phyloP scores from a whole-genome alignment of 2,797 vertebrate species.

The Cephalopachus bancanus region DNA sequence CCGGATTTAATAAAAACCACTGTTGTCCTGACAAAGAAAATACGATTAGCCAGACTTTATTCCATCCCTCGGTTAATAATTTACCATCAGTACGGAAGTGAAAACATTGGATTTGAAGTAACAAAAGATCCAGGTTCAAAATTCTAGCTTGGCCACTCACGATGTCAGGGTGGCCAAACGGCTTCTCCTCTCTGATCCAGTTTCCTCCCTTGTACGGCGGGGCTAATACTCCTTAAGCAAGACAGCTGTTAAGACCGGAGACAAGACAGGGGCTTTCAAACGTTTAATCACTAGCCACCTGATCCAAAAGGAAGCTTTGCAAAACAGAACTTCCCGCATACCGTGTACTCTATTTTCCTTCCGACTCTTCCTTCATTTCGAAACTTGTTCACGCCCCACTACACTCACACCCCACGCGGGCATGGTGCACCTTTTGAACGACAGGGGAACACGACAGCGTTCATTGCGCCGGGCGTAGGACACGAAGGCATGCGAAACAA shows the following conservation, averaged over 20 bases:
- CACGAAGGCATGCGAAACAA: constrained; percentile 9
- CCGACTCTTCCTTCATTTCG: constrained; percentile 20
- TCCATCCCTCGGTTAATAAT: not conserved
- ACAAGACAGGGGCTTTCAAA: not conserved
- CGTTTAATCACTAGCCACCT: not conserved
- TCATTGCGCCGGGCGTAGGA: not conserved
- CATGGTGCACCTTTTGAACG: constrained; percentile 49
- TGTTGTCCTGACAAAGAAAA: constrained; percentile 37
- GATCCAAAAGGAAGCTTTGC: not conserved
- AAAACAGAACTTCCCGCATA: not conserved
- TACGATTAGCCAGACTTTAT: constrained; percentile 27
- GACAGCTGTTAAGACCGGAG: not conserved
- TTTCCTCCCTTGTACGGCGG: constrained; percentile 5
- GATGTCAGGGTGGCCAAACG: not conserved
- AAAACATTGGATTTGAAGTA: constrained; percentile 52
- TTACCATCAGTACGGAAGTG: constrained; percentile 29
- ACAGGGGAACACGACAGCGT: too few species aligned
- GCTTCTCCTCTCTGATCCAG: not conserved
- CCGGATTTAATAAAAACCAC: not conserved
- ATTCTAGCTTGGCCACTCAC: not conserved
- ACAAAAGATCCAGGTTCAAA: not conserved
- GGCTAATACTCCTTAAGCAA: not conserved
- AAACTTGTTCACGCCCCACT: not conserved
- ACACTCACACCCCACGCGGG: not conserved
- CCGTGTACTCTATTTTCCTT: not conserved